Evolutionary conservation across 2,888 invertebrate genomes (phyloP).

Genomic region (Acrocyrtus sp.): DNA sequence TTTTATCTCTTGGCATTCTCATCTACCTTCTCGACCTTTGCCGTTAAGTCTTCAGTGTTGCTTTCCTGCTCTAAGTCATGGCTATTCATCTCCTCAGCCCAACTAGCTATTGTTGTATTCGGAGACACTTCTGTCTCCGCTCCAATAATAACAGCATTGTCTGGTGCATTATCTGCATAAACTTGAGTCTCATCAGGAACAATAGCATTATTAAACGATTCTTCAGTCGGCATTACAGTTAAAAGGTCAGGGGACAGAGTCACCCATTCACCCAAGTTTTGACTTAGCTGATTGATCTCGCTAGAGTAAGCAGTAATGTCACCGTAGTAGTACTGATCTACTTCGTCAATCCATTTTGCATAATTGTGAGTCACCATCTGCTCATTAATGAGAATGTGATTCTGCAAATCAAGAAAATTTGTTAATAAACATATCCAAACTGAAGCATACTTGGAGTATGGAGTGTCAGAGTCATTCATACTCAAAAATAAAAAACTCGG

Average conservation of each 20-base stretch:
- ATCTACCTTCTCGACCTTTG: constrained; percentile 18
- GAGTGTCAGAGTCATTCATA: not conserved
- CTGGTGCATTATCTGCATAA: not conserved
- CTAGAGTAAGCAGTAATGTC: constrained; percentile 30
- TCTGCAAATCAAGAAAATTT: constrained; percentile 41
- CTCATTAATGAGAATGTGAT: constrained; percentile 75
- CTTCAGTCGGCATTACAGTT: constrained; percentile 29
- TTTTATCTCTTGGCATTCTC: constrained; percentile 15
- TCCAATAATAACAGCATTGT: too few relatives aligned
- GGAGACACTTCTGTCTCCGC: not conserved
- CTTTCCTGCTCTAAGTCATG: constrained; percentile 20
- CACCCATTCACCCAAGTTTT: constrained; percentile 36
- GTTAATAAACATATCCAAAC: too few relatives aligned
- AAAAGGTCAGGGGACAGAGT: constrained; percentile 4
- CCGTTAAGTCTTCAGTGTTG: constrained; percentile 14
- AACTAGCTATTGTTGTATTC: constrained; percentile 16
- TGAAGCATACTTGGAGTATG: too few relatives aligned
- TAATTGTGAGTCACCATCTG: constrained; percentile 86
- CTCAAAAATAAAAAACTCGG: not conserved
- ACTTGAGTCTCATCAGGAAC: constrained; percentile 40
- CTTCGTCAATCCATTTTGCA: constrained; percentile 75
- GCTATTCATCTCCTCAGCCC: constrained; percentile 40
- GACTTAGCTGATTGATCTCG: constrained; percentile 38
- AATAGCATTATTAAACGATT: not conserved
- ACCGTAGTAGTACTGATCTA: constrained; percentile 43